Conservation (phyloP, 2,113 vertebrate genomes). For the Tupaia chinensis region DNA sequence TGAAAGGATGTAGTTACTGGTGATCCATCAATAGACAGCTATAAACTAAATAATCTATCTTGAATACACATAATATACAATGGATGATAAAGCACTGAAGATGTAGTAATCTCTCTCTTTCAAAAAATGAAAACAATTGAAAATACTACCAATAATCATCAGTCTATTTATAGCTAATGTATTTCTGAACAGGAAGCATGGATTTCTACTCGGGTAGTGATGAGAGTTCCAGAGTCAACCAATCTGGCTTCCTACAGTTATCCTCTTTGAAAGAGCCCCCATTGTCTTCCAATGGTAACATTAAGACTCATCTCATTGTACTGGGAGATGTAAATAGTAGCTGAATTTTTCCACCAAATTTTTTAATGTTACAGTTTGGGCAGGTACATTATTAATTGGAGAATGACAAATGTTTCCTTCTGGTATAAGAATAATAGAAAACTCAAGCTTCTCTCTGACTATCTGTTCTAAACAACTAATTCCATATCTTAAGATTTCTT, state of each 20-base stretch:
- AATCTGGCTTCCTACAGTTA: background rate
- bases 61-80: background rate
- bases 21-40: background rate
- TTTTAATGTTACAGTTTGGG: background rate
- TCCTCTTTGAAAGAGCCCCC: background rate
- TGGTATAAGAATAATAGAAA: conserved; percentile 20
- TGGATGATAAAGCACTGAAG: background rate
- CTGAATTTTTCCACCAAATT: background rate
- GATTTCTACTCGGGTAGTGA: background rate
- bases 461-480: background rate
- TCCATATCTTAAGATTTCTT: background rate
- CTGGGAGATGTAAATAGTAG: background rate
- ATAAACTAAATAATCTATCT: conserved; percentile 1
- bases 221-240: background rate
- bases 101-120: background rate
- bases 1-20: background rate
- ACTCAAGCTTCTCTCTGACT: conserved; percentile 17
- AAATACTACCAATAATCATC: background rate
- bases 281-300: conserved; percentile 24
- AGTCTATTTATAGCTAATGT: background rate
- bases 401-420: conserved; percentile 32
- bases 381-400: background rate
- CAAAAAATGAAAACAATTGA: conserved; percentile 15
- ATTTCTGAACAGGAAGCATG: background rate
- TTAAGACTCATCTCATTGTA: conserved; percentile 17